Evolutionary conservation across 2,888 invertebrate species (phyloP).

Genomic region (Endomychus coccineus): DNA sequence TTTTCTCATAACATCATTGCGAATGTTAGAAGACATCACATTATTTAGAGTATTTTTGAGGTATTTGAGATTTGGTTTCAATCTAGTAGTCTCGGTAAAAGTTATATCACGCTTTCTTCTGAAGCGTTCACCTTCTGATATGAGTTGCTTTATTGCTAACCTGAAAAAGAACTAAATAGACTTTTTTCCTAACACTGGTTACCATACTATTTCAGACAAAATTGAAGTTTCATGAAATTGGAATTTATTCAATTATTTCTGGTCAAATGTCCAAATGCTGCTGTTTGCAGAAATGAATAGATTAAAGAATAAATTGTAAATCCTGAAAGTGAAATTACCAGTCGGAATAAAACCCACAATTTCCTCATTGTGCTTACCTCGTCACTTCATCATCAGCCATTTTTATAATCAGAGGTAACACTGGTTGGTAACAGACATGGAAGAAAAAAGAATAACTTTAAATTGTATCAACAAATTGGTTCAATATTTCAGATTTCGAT

Average conservation of each 20-base stretch:
- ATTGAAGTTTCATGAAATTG: too few relatives aligned
- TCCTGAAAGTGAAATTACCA: too few relatives aligned
- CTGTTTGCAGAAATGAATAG: too few relatives aligned
- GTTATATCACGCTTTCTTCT: not conserved
- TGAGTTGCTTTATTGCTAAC: slow-evolving; percentile 1
- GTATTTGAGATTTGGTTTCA: slow-evolving; percentile 1
- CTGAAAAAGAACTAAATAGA: not conserved
- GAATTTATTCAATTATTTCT: too few relatives aligned
- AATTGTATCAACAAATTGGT: too few relatives aligned
- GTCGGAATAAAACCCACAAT: too few relatives aligned
- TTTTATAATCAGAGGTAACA: not conserved
- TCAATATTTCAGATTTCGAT: too few relatives aligned
- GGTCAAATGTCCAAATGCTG: too few relatives aligned
- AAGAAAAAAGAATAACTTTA: too few relatives aligned
- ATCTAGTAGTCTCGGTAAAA: not conserved
- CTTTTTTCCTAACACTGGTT: not conserved
- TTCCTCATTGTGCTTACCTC: not conserved
- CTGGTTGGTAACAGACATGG: not conserved
- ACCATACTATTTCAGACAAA: too few relatives aligned
- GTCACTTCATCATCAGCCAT: not conserved
- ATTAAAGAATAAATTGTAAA: too few relatives aligned
- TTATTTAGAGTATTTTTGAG: slow-evolving; percentile 4
- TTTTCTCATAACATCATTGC: not conserved
- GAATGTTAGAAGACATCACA: not conserved
- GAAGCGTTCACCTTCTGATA: not conserved